Evolutionary conservation across 2,113 vertebrate genomes (phyloP).

Genomic region (Pterophyllum scalare): DNA sequence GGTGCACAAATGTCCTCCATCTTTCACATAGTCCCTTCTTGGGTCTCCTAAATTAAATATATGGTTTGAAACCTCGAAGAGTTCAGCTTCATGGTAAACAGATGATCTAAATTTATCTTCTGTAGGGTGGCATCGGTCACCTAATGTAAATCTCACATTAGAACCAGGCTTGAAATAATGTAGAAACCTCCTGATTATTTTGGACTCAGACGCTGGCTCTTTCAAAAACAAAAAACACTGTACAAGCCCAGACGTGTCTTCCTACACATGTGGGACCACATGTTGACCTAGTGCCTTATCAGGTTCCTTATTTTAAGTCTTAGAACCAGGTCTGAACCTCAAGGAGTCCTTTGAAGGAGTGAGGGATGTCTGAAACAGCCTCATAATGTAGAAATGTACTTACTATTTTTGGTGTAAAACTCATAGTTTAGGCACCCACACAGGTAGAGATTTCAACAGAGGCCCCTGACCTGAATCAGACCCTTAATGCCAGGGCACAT

Average conservation of each 20-base stretch:
- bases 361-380: neutral
- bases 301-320: neutral
- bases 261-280: neutral
- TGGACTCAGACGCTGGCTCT: neutral
- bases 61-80: too few relatives aligned
- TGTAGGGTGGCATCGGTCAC: too few relatives aligned
- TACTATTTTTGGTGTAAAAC: neutral
- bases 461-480: neutral
- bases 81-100: neutral
- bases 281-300: neutral
- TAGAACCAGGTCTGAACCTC: too few relatives aligned
- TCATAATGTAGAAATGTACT: neutral
- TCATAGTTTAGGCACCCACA: neutral
- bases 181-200: neutral
- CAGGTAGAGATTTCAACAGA: neutral
- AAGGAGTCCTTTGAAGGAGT: neutral
- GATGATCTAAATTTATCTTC: too few relatives aligned
- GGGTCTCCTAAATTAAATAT: too few relatives aligned
- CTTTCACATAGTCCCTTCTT: neutral
- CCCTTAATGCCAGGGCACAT: neutral
- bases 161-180: neutral
- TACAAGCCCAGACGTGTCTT: accelerated
- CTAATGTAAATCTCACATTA: too few relatives aligned
- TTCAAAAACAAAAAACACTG: neutral
- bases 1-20: neutral